Evolutionary conservation across 2,888 invertebrate genomes (phyloP).

Genomic region (Cataglyphis cursor): DNA sequence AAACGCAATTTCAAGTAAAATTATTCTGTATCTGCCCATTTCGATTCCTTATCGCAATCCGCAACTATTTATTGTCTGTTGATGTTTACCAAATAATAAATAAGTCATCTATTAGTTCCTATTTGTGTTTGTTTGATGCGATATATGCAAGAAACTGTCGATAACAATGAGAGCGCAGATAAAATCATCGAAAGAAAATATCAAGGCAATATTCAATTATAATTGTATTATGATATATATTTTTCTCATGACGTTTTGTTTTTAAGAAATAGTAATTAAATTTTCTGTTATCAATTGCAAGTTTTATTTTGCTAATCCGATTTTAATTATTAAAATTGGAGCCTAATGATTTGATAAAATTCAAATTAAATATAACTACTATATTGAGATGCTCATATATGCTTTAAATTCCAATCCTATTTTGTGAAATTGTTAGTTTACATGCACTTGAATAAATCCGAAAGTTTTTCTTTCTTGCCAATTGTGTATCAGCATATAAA

Average conservation of each 20-base stretch:
- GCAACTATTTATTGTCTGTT: constrained; percentile 18
- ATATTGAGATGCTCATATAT: not conserved
- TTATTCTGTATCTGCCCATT: constrained; percentile 19
- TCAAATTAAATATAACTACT: not conserved
- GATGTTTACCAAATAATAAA: constrained; percentile 19
- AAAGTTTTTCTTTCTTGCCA: not conserved
- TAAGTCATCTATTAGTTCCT: constrained; percentile 10
- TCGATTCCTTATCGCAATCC: constrained; percentile 1
- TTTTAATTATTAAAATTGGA: not conserved
- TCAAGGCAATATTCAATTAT: not conserved
- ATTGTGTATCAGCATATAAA: not conserved
- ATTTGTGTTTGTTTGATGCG: not conserved
- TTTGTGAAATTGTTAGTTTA: constrained; percentile 2
- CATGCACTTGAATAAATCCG: not conserved
- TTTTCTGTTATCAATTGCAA: not conserved
- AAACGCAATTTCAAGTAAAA: constrained; percentile 26
- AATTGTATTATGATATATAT: constrained; percentile 2
- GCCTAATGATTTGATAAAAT: not conserved
- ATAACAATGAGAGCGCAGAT: not conserved
- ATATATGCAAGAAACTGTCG: not conserved
- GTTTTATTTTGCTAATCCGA: not conserved
- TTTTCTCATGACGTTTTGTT: not conserved
- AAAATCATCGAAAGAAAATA: not conserved
- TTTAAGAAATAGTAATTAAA: not conserved
- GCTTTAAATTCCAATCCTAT: not conserved